Conservation (phyloP, 2,888 invertebrate genomes). For the Erpobdella octoculata region DNA sequence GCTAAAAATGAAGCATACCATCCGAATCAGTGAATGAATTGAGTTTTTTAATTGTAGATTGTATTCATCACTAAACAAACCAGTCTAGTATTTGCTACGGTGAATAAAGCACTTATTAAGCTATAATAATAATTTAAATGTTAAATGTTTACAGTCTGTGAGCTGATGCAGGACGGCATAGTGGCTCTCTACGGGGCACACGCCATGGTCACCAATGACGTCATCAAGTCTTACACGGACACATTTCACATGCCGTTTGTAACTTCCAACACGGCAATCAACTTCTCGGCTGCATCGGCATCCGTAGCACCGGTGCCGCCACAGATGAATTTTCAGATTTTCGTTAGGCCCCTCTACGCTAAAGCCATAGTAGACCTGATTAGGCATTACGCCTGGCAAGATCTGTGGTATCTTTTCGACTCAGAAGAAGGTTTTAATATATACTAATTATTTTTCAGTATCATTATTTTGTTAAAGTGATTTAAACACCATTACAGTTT, state of each 20-base stretch:
- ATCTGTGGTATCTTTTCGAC: slow-evolving; percentile 81
- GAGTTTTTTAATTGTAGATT: no score
- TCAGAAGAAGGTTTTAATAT: slow-evolving; percentile 57
- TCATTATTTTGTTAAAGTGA: not conserved
- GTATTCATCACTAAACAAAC: no score
- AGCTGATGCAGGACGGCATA: slow-evolving; percentile 40
- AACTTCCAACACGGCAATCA: slow-evolving; percentile 42
- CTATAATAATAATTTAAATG: no score
- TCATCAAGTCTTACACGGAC: slow-evolving; percentile 45
- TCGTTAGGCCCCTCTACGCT: slow-evolving; percentile 87
- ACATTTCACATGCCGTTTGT: slow-evolving; percentile 47
- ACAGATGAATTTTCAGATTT: slow-evolving; percentile 41
- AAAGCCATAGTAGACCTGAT: slow-evolving; percentile 90
- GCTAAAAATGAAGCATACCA: no score
- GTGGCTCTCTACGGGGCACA: slow-evolving; percentile 44
- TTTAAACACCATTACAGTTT: no score
- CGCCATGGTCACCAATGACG: slow-evolving; percentile 42
- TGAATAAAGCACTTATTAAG: no score
- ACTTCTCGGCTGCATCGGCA: slow-evolving; percentile 32
- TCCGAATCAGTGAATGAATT: no score
- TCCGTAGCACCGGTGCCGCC: slow-evolving; percentile 18
- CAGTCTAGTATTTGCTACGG: no score
- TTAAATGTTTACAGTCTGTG: not conserved
- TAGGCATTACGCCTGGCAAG: slow-evolving; percentile 79
- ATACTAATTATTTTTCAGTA: not conserved